Evolutionary conservation across 1,140 invertebrate genomes (phyloP).

Genomic region (Spodoptera litura): DNA sequence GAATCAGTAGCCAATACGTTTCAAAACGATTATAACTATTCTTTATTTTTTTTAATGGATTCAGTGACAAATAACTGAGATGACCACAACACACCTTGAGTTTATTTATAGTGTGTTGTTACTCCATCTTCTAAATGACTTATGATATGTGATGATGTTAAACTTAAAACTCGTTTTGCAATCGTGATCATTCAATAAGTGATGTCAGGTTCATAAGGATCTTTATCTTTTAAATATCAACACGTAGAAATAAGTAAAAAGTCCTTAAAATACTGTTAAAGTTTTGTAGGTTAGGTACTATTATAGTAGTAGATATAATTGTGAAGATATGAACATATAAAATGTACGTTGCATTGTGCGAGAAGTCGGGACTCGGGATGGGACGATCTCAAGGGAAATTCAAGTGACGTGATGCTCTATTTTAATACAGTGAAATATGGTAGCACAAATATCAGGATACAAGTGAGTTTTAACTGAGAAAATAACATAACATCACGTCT

Average conservation of each 20-base stretch:
- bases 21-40: background rate
- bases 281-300: background rate
- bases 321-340: too few relatives aligned
- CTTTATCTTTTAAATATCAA: background rate
- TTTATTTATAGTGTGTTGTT: conserved; percentile 28
- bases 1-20: too few relatives aligned
- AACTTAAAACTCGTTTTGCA: conserved; percentile 18
- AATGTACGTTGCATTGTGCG: too few relatives aligned
- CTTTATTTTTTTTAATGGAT: background rate
- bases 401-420: too few relatives aligned
- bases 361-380: too few relatives aligned
- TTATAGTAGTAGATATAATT: too few relatives aligned
- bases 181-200: conserved; percentile 23
- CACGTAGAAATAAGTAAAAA: background rate
- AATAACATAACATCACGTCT: too few relatives aligned
- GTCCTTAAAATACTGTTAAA: background rate
- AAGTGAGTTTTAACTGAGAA: too few relatives aligned
- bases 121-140: background rate
- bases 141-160: conserved; percentile 15
- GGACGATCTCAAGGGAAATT: too few relatives aligned
- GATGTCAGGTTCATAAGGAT: conserved; percentile 5
- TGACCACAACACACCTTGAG: conserved; percentile 28
- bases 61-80: conserved; percentile 26
- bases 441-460: too few relatives aligned
- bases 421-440: too few relatives aligned